Conservation (phyloP, 92 coral and sea anemone genomes). For the Actinostola sp. region DNA sequence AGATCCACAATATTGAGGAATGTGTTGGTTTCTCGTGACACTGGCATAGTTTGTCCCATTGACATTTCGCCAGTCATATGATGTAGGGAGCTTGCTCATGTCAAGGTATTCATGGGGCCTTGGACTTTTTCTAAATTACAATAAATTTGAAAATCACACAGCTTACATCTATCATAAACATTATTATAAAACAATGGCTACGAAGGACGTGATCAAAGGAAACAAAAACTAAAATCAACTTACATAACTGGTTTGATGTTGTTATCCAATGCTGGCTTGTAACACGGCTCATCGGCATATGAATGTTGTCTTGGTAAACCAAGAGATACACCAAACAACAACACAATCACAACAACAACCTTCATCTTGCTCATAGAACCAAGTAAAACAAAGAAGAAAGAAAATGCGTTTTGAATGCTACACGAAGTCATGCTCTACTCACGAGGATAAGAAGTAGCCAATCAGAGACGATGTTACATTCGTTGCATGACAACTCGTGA, state of each 20-base stretch:
- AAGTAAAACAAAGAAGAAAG: too few relatives aligned
- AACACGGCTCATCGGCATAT: conserved; percentile 51
- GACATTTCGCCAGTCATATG: conserved; percentile 86
- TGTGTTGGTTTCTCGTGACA: conserved; percentile 93
- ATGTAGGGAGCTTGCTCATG: conserved; percentile 55
- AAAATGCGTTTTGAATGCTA: too few relatives aligned
- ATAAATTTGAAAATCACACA: neutral
- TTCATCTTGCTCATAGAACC: conserved; percentile 7
- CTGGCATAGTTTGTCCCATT: conserved; percentile 87
- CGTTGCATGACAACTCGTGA: neutral
- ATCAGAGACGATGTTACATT: neutral
- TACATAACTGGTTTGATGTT: conserved; percentile 71
- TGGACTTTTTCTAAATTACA: conserved; percentile 58
- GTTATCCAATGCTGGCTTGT: conserved; percentile 63
- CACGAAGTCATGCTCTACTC: neutral
- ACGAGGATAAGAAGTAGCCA: conserved; percentile 6
- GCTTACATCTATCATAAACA: too few relatives aligned
- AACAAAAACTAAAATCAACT: conserved; percentile 27
- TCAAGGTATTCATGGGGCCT: conserved; percentile 89
- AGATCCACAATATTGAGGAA: conserved; percentile 99
- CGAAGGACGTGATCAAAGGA: too few relatives aligned
- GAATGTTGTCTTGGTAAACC: conserved; percentile 23
- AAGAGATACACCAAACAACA: conserved; percentile 36
- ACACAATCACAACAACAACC: conserved; percentile 4
- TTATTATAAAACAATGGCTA: too few relatives aligned